A percentile compares a stretch with the other conserved stretches of the same genome.
Conservation (phyloP, 2,113 vertebrate species). For the Lonchura striata region DNA sequence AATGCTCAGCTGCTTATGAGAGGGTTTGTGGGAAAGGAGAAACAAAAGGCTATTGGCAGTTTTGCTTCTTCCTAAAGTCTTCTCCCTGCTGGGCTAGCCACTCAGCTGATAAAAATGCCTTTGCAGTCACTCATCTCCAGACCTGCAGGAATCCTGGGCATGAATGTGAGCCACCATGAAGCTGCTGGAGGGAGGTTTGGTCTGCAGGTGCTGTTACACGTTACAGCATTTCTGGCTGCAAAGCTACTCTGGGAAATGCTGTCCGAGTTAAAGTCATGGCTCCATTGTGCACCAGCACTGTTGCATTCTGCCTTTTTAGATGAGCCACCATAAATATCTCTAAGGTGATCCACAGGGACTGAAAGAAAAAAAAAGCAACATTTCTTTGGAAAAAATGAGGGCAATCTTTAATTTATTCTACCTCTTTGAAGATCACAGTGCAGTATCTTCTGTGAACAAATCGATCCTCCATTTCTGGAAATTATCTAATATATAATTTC, state of each 20-base stretch:
- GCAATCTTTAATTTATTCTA: not conserved
- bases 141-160: not conserved
- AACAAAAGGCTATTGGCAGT: not conserved
- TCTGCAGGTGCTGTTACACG: fast-evolving
- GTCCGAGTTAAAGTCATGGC: not conserved
- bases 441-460: not conserved
- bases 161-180: fast-evolving
- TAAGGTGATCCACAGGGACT: not conserved
- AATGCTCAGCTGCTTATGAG: not conserved
- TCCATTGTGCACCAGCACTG: not conserved
- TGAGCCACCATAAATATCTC: not conserved
- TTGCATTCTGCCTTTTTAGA: not conserved
- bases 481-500: not conserved
- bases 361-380: not conserved
- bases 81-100: not conserved
- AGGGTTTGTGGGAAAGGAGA: not conserved
- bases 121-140: not conserved
- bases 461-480: not conserved
- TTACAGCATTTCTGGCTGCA: not conserved
- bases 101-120: not conserved
- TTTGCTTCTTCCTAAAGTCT: not conserved
- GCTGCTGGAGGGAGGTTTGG: not conserved
- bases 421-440: not conserved
- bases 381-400: not conserved
- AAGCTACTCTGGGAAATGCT: not conserved